phyloP scores from a whole-genome alignment of 2,888 invertebrate genomes.

The Chymomyza caudatula region DNA sequence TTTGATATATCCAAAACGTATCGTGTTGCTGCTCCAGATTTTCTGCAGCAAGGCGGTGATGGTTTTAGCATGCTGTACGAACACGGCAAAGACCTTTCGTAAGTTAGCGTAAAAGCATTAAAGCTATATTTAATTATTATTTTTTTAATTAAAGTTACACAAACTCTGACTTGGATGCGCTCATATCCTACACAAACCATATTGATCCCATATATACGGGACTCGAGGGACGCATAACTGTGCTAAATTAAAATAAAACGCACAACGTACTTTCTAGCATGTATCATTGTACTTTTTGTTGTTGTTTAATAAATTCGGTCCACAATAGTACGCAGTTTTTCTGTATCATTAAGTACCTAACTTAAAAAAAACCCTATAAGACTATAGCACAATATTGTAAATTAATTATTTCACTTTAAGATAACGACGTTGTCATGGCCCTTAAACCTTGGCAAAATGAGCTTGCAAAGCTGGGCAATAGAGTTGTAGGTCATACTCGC shows the following conservation, averaged over 20 bases:
- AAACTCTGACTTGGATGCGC: slow-evolving; percentile 63
- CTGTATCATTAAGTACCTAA: background rate
- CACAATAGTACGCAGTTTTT: background rate
- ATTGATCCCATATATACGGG: slow-evolving; percentile 58
- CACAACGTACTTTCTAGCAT: background rate
- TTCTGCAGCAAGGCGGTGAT: slow-evolving; percentile 84
- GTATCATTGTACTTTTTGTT: background rate
- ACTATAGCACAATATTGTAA: background rate
- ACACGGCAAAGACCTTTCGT: slow-evolving; percentile 71
- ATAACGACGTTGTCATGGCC: slow-evolving; percentile 80
- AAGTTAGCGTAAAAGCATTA: no score
- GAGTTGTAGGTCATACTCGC: slow-evolving; percentile 80
- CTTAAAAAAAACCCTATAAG: background rate
- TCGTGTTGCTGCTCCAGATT: slow-evolving; percentile 81
- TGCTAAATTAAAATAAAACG: slow-evolving; percentile 23
- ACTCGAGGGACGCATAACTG: slow-evolving; percentile 62
- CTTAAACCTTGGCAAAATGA: slow-evolving; percentile 81
- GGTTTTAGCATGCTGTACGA: slow-evolving; percentile 80
- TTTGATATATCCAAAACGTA: slow-evolving; percentile 81
- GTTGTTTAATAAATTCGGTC: background rate
- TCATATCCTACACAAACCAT: slow-evolving; percentile 52
- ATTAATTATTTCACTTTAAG: slow-evolving; percentile 74
- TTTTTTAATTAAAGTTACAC: slow-evolving; percentile 32
- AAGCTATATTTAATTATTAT: background rate
- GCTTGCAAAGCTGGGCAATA: slow-evolving; percentile 80